These are phyloP conservation scores for Turritopsis dohrnii DNA, from an alignment of 30 jellyfish, hydroid and myxozoan genomes.

Conservation along the genomic window DNA sequence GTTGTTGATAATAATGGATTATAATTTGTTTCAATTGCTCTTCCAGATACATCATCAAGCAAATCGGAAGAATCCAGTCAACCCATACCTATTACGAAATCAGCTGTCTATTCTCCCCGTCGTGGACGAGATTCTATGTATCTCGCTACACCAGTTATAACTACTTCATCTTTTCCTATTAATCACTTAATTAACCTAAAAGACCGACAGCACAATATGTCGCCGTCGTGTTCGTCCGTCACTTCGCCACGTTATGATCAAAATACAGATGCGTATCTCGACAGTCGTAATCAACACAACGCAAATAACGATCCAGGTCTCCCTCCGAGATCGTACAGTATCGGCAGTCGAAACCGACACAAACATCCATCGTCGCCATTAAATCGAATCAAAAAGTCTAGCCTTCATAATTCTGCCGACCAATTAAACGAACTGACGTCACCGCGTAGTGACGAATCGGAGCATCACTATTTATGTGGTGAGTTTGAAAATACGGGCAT, in stretches of 20 bases:
- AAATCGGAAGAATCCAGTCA: not conserved
- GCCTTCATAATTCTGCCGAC: slow-evolving; percentile 31
- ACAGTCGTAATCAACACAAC: not conserved
- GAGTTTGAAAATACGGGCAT: slow-evolving; percentile 84
- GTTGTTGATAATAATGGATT: not conserved
- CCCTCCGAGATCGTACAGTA: slow-evolving; percentile 16
- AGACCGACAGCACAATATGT: not conserved
- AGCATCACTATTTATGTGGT: slow-evolving; percentile 55
- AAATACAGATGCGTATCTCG: slow-evolving; percentile 2
- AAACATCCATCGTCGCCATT: slow-evolving; percentile 12
- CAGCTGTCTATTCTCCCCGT: not conserved
- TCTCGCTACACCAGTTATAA: slow-evolving; percentile 44
- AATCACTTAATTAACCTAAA: not conserved
- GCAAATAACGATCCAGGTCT: slow-evolving; percentile 8
- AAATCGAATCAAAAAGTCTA: not conserved
- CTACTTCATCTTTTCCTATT: slow-evolving; percentile 13
- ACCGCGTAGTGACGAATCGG: slow-evolving; percentile 6
- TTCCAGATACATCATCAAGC: slow-evolving; percentile 16
- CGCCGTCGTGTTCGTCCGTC: slow-evolving; percentile 28
- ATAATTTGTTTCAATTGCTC: not conserved
- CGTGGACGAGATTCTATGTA: slow-evolving; percentile 41
- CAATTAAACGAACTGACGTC: slow-evolving; percentile 21
- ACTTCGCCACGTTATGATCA: slow-evolving; percentile 30
- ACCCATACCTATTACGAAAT: not conserved
- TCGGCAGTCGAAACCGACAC: slow-evolving; percentile 10